Conservation (phyloP, 2,797 vertebrate genomes). For the Falco peregrinus region DNA sequence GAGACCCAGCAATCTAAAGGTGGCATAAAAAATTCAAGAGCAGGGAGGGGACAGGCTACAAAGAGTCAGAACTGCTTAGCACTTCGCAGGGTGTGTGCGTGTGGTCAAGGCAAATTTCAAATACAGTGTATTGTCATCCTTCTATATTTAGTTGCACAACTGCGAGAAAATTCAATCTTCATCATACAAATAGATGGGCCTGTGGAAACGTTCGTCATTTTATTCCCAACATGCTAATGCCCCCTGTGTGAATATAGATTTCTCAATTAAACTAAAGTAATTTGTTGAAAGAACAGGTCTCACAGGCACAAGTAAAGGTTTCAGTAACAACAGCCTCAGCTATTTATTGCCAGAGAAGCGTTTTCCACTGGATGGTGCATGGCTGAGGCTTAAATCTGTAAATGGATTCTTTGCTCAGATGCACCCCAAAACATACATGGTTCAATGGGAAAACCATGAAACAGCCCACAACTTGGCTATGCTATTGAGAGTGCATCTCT, state of each 20-base stretch:
- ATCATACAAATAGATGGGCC: constrained; percentile 29
- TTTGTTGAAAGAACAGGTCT: constrained; percentile 67
- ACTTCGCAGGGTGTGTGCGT: neutral
- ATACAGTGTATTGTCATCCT: constrained; percentile 15
- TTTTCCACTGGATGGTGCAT: neutral
- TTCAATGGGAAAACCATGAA: neutral
- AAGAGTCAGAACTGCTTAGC: constrained; percentile 47
- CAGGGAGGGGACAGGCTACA: constrained; percentile 19
- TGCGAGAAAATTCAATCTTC: constrained; percentile 52
- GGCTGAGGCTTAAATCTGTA: neutral
- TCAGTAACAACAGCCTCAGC: constrained; percentile 1
- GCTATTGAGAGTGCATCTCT: neutral
- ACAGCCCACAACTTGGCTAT: neutral
- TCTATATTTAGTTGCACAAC: constrained; percentile 50
- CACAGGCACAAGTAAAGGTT: neutral
- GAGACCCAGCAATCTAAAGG: constrained; percentile 38
- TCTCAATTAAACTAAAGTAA: constrained; percentile 73
- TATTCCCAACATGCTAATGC: constrained; percentile 53
- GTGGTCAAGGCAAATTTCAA: constrained; percentile 63
- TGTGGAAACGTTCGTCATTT: constrained; percentile 59
- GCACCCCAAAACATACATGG: neutral
- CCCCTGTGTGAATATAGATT: constrained; percentile 64
- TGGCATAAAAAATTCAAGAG: constrained; percentile 48
- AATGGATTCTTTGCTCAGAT: neutral
- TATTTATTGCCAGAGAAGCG: neutral